Percentiles rank a stretch among this genome's conserved stretches.
Conservation (phyloP, 2,797 vertebrate species). For the Threskiornis aethiopicus region DNA sequence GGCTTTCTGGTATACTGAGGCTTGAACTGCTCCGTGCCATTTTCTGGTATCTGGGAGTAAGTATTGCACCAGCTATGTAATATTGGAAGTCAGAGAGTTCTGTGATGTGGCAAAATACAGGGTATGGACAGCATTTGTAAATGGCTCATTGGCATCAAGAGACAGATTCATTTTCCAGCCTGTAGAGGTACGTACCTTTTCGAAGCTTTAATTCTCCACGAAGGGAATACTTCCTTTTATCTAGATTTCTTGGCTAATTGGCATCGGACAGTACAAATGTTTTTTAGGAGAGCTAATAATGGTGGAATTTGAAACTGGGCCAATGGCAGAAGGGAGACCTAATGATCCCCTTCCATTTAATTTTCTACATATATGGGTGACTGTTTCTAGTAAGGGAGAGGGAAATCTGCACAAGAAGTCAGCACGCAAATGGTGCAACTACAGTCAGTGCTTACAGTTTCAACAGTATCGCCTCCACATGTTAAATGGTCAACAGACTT, state of each 20-base stretch:
- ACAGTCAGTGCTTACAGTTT: neutral
- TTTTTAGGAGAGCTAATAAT: slow-evolving; percentile 9
- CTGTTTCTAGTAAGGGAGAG: neutral
- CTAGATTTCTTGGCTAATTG: slow-evolving; percentile 20
- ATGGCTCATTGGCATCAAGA: neutral
- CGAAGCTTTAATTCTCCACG: slow-evolving; percentile 4
- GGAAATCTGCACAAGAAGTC: neutral
- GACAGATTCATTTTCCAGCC: neutral
- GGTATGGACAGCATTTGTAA: slow-evolving; percentile 13
- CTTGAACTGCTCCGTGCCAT: slow-evolving; percentile 10
- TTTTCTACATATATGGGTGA: neutral
- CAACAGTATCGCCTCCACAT: neutral
- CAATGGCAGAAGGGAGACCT: slow-evolving; percentile 24
- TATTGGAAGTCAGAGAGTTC: neutral
- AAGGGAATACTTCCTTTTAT: neutral
- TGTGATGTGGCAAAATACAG: neutral
- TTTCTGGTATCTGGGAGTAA: neutral
- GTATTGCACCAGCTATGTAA: neutral
- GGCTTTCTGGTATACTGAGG: neutral
- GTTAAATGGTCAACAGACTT: neutral
- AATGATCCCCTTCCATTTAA: slow-evolving; percentile 23
- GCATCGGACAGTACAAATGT: neutral
- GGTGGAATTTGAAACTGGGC: slow-evolving; percentile 43
- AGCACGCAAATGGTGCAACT: neutral
- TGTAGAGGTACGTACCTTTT: neutral